These are phyloP conservation scores for Gymnodraco acuticeps DNA, from an alignment of 2,797 vertebrate genomes.

Conservation along the genomic window DNA sequence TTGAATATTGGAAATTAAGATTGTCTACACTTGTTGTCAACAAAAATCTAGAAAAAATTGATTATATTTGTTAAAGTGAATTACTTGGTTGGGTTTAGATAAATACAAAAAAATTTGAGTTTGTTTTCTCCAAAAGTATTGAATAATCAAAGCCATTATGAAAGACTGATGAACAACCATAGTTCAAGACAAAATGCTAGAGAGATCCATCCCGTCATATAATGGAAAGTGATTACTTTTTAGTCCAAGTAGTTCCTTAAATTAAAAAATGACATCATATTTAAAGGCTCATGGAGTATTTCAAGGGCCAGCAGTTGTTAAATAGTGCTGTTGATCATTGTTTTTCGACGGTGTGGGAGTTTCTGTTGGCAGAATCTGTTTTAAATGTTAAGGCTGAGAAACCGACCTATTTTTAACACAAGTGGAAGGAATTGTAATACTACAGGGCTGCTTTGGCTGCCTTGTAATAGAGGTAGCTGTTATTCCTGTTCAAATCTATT, in stretches of 20 bases:
- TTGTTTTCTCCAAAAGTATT: neutral
- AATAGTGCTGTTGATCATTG: neutral
- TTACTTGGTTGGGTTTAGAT: constrained; percentile 1
- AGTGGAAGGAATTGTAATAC: constrained; percentile 16
- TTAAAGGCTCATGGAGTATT: neutral
- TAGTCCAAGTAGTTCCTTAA: neutral
- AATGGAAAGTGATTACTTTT: neutral
- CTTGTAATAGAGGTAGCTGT: constrained; percentile 1
- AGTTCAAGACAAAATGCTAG: neutral
- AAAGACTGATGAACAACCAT: neutral
- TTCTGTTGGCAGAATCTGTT: constrained; percentile 29
- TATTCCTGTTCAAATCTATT: constrained; percentile 3
- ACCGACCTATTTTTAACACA: constrained; percentile 47
- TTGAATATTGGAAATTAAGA: neutral
- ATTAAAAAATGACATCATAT: neutral
- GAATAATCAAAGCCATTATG: neutral
- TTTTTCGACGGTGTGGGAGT: constrained; percentile 9
- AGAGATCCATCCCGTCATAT: neutral
- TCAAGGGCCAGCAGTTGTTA: neutral
- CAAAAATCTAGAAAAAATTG: neutral
- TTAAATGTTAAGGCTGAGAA: constrained; percentile 22
- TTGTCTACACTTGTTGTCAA: neutral
- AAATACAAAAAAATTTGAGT: neutral
- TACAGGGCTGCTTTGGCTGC: neutral
- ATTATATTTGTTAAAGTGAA: neutral